phyloP scores from a whole-genome alignment of 23 tunicate species.

The Phallusia fumigata region DNA sequence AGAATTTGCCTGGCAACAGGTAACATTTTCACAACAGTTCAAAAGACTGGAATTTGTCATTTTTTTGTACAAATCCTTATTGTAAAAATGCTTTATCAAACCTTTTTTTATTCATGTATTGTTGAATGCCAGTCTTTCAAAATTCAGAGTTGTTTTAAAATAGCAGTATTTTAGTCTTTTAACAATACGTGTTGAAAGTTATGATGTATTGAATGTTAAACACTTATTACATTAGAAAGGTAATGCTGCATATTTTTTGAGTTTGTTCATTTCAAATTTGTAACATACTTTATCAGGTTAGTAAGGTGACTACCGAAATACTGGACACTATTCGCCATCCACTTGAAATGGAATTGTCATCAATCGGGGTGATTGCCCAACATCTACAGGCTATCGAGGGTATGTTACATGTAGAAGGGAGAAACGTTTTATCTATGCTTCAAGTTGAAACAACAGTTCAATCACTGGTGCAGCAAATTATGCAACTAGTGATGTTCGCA shows the following conservation, averaged over 20 bases:
- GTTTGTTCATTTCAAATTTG: background rate
- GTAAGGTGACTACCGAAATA: background rate
- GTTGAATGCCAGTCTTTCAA: no score
- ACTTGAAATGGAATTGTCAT: background rate
- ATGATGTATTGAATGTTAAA: no score
- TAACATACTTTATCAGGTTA: background rate
- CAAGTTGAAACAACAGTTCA: background rate
- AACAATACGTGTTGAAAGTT: no score
- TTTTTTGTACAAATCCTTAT: no score
- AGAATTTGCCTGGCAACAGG: conserved; percentile 58
- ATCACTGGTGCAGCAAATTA: background rate
- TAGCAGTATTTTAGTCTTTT: no score
- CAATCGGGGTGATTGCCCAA: background rate
- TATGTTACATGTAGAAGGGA: background rate
- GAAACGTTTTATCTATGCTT: background rate
- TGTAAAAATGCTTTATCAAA: no score
- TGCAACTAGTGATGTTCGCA: background rate
- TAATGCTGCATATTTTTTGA: background rate
- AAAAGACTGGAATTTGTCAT: background rate
- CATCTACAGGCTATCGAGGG: background rate
- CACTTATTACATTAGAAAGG: no score
- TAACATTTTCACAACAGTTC: background rate
- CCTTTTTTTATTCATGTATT: no score
- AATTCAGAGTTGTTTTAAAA: no score
- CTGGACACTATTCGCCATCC: background rate